These are phyloP conservation scores for Cladopsammia gracilis DNA, from an alignment of 64 coral and sea anemone species.

Conservation along the genomic window DNA sequence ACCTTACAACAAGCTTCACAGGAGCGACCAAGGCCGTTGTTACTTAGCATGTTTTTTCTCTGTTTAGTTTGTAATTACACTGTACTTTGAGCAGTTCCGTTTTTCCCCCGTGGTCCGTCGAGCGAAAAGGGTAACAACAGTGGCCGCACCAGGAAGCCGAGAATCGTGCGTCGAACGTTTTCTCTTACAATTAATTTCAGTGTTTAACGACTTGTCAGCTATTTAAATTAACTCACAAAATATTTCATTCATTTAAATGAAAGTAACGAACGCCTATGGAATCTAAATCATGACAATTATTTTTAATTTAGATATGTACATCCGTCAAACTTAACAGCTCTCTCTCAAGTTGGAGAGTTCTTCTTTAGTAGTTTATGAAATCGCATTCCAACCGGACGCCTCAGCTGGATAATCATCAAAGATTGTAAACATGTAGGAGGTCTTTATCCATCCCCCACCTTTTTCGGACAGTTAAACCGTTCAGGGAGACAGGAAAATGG, in stretches of 20 bases:
- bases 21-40: background rate
- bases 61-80: too few relatives aligned
- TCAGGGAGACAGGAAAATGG: background rate
- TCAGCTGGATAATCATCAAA: background rate
- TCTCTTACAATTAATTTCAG: background rate
- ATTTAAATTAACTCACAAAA: background rate
- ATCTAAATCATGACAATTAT: background rate
- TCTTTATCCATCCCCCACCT: background rate
- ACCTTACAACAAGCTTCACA: background rate
- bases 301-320: background rate
- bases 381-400: background rate
- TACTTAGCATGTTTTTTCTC: too few relatives aligned
- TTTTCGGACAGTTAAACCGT: background rate
- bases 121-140: too few relatives aligned
- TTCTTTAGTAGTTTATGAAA: background rate
- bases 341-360: background rate
- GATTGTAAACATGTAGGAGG: background rate
- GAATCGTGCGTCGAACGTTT: too few relatives aligned
- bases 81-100: too few relatives aligned
- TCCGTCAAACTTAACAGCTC: constrained; percentile 14
- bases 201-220: background rate
- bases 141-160: too few relatives aligned
- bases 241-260: background rate
- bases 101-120: too few relatives aligned
- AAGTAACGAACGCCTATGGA: background rate